Conservation (phyloP, 2,888 invertebrate genomes). For the Bombylius discolor region DNA sequence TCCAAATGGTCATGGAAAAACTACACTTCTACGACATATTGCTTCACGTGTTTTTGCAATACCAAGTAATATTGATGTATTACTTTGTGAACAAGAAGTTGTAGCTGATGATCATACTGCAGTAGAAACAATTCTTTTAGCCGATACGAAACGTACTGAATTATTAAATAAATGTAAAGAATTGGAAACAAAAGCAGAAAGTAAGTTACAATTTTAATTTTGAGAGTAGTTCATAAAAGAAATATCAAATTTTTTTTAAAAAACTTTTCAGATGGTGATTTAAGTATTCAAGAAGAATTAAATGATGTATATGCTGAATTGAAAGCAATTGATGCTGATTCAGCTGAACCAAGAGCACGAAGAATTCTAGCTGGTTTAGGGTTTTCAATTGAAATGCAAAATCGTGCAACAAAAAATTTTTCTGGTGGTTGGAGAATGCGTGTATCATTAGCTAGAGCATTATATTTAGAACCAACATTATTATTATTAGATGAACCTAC, state of each 20-base stretch:
- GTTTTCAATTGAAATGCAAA: slow-evolving; percentile 79
- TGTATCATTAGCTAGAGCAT: slow-evolving; percentile 88
- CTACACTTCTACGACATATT: slow-evolving; percentile 87
- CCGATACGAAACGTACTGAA: slow-evolving; percentile 78
- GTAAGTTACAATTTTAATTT: background rate
- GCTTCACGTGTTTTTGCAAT: slow-evolving; percentile 82
- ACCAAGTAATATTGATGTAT: slow-evolving; percentile 87
- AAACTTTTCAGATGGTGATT: slow-evolving; percentile 44
- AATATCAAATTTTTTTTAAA: background rate
- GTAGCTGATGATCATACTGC: slow-evolving; percentile 88
- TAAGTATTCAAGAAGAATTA: slow-evolving; percentile 60
- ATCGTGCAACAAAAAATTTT: slow-evolving; percentile 78
- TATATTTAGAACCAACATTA: slow-evolving; percentile 95
- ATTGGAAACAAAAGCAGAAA: slow-evolving; percentile 58
- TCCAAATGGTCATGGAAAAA: slow-evolving; percentile 98
- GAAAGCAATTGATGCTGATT: slow-evolving; percentile 92
- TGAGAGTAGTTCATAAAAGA: background rate
- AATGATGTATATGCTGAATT: slow-evolving; percentile 90
- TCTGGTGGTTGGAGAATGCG: slow-evolving; percentile 99
- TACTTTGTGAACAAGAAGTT: slow-evolving; percentile 97
- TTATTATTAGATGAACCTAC: slow-evolving; percentile 97
- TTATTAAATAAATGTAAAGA: slow-evolving; percentile 72
- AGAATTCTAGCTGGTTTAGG: slow-evolving; percentile 95
- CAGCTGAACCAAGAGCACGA: slow-evolving; percentile 92
- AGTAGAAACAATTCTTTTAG: slow-evolving; percentile 83